These are phyloP conservation scores for Mugil cephalus DNA, from an alignment of 2,113 vertebrate species.

Conservation along the genomic window DNA sequence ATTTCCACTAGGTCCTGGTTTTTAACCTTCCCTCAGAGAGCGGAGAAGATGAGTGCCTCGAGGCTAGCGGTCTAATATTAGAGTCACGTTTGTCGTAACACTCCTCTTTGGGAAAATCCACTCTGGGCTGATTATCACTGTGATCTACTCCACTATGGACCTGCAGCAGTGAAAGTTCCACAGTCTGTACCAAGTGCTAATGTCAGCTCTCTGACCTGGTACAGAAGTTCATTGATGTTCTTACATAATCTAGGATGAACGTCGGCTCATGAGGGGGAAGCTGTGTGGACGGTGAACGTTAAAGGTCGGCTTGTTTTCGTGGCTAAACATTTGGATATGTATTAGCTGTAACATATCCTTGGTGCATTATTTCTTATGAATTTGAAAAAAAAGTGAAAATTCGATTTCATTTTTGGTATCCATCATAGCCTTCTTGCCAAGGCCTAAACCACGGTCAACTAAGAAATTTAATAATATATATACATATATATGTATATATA, in stretches of 20 bases:
- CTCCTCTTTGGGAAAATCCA: conserved; percentile 71
- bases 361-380: no score
- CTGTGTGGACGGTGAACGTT: neutral
- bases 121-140: conserved; percentile 69
- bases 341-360: neutral
- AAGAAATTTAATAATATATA: no score
- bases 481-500: no score
- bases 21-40: conserved; percentile 22
- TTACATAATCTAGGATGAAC: conserved; percentile 27
- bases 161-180: conserved; percentile 47
- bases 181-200: conserved; percentile 14
- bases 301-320: conserved; percentile 18
- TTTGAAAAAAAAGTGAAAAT: no score
- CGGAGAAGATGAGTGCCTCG: conserved; percentile 5
- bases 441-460: no score
- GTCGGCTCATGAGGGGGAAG: conserved; percentile 1
- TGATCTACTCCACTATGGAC: conserved; percentile 56
- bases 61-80: conserved; percentile 61
- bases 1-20: conserved; percentile 1
- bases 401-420: no score
- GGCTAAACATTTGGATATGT: conserved; percentile 1
- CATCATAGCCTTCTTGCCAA: no score
- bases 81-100: conserved; percentile 39
- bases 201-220: conserved; percentile 23
- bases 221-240: conserved; percentile 4